phyloP scores from a whole-genome alignment of 2,113 vertebrate genomes.

The Solea solea region DNA sequence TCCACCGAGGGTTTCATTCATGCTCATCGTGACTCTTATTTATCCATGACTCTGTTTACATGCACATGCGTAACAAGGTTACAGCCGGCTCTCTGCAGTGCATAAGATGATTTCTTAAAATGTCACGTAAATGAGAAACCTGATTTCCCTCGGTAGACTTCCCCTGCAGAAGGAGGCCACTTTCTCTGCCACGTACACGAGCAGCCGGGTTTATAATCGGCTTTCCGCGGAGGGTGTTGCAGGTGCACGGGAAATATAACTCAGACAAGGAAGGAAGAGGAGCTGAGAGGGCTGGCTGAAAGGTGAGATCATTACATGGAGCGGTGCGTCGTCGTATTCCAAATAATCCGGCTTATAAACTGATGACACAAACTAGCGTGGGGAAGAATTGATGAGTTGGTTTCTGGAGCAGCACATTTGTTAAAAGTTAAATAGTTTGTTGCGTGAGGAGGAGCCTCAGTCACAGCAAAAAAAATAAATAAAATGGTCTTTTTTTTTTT shows the following conservation, averaged over 20 bases:
- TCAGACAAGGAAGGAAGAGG: background rate
- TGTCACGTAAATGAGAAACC: background rate
- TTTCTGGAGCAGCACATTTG: background rate
- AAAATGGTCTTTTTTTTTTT: too few relatives aligned
- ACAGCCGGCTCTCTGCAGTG: background rate
- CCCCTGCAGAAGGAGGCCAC: too few relatives aligned
- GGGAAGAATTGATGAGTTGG: background rate
- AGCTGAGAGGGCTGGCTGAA: background rate
- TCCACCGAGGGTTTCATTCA: background rate
- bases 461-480: background rate
- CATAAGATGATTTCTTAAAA: background rate
- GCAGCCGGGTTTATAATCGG: background rate
- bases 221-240: background rate
- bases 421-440: background rate
- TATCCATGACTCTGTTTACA: background rate
- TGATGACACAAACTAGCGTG: background rate
- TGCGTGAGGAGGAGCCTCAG: background rate
- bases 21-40: background rate
- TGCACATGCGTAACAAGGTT: background rate
- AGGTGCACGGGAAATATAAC: background rate
- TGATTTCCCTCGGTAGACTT: background rate
- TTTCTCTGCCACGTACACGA: background rate
- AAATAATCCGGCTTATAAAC: background rate
- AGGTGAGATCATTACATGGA: background rate
- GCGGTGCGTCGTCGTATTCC: background rate